Evolutionary conservation across 2,797 vertebrate species (phyloP).

Genomic region (Catamblyrhynchus diadema): DNA sequence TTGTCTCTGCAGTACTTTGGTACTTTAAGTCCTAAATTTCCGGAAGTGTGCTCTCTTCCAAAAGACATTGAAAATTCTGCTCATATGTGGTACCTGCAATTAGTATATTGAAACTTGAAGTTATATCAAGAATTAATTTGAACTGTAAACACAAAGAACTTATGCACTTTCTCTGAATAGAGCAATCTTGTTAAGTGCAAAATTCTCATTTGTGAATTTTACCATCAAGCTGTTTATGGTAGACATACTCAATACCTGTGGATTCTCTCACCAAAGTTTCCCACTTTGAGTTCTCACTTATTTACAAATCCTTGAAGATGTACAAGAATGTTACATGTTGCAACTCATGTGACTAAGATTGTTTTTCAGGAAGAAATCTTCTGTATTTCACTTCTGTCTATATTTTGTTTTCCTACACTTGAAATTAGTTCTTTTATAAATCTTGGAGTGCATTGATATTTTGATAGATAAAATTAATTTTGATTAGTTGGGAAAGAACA

Average conservation of each 20-base stretch:
- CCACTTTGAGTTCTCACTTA: not conserved
- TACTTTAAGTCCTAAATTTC: not conserved
- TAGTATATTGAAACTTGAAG: not conserved
- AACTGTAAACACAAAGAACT: not conserved
- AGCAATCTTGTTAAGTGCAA: not conserved
- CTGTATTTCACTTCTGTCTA: not conserved
- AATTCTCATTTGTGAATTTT: not conserved
- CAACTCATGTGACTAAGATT: not conserved
- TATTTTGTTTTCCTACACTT: not conserved
- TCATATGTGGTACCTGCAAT: not conserved
- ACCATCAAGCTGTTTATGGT: not conserved
- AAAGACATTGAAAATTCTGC: not conserved
- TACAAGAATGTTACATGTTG: not conserved
- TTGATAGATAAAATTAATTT: not conserved
- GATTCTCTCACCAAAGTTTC: not conserved
- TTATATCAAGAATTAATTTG: not conserved
- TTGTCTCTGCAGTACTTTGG: not conserved
- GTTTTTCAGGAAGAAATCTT: not conserved
- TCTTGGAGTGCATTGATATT: not conserved
- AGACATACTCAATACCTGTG: not conserved
- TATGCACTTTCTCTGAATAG: not conserved
- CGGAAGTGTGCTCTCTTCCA: not conserved
- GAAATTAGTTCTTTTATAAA: not conserved
- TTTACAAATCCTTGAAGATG: not conserved
- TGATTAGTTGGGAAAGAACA: not conserved